A percentile compares a stretch with the other conserved stretches of the same genome.
Conservation (phyloP, 2,113 vertebrate genomes). For the Pelecanoides urinatrix region DNA sequence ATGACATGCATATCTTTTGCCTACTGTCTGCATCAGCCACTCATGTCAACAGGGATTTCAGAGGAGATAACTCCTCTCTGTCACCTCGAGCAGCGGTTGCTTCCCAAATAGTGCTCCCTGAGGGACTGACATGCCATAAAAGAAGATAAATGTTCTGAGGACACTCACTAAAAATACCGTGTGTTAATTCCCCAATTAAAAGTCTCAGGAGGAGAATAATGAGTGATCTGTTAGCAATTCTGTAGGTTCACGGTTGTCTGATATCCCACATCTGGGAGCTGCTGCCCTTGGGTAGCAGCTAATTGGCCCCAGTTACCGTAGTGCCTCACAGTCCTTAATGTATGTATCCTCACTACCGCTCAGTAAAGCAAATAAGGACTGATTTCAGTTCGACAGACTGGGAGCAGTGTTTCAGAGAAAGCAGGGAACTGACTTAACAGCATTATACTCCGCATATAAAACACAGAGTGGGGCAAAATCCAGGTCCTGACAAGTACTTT, state of each 20-base stretch:
- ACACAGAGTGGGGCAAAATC: not conserved
- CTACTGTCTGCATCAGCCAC: not conserved
- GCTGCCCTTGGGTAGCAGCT: constrained; percentile 8
- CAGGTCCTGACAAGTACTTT: not conserved
- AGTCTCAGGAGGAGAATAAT: constrained; percentile 37
- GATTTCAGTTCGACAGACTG: not conserved
- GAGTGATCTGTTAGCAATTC: constrained; percentile 38
- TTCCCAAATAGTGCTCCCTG: constrained; percentile 3
- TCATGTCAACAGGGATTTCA: not conserved
- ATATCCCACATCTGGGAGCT: constrained; percentile 38
- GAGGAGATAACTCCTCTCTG: constrained; percentile 5
- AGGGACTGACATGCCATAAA: not conserved
- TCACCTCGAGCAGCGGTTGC: not conserved
- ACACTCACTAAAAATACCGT: not conserved
- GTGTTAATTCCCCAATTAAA: constrained; percentile 40
- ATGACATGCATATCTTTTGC: not conserved
- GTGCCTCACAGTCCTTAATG: not conserved
- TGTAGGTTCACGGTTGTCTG: not conserved
- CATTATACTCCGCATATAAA: not conserved
- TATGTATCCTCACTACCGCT: not conserved
- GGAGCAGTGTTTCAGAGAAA: not conserved
- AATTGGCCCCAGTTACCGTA: constrained; percentile 39
- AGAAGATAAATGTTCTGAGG: constrained; percentile 35
- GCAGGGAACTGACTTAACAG: not conserved
- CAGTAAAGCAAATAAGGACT: constrained; percentile 13